Conservation (phyloP, 2,797 vertebrate species). For the Oceanodroma leucorhoa region DNA sequence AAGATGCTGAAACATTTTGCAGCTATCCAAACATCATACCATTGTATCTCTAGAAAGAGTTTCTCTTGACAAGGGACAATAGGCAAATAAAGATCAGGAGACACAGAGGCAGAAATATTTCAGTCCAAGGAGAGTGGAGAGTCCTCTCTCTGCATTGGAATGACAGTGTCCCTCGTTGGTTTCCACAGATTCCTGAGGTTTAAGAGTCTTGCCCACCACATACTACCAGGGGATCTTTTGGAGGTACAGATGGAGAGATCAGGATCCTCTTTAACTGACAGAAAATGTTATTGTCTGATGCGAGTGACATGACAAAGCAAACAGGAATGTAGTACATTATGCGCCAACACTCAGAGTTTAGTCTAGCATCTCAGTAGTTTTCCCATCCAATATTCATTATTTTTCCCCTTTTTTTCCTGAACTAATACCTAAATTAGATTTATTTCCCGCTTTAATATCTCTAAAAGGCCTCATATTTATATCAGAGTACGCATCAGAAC, state of each 20-base stretch:
- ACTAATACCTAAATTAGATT: background rate
- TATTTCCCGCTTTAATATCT: constrained; percentile 1
- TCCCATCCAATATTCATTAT: background rate
- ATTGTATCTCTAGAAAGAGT: background rate
- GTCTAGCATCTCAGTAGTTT: background rate
- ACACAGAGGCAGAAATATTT: background rate
- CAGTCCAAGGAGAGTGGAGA: background rate
- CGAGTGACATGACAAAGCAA: background rate
- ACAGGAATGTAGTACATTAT: background rate
- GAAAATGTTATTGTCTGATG: background rate
- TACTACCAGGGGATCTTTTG: background rate
- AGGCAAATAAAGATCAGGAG: background rate
- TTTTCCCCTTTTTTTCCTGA: background rate
- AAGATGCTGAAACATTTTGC: background rate
- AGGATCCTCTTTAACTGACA: background rate
- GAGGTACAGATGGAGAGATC: background rate
- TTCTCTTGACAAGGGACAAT: background rate
- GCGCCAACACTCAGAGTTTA: background rate
- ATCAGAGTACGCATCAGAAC: background rate
- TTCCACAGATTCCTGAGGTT: background rate
- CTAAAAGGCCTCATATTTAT: background rate
- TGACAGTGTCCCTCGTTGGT: background rate
- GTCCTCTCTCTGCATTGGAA: background rate
- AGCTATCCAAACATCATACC: background rate
- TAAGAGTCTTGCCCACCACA: background rate